Percentiles rank a stretch among this genome's conserved stretches.
Conservation (phyloP, 1,140 invertebrate species). For the Drosophila melanogaster region Release_6_plus_ISO1_MT NT_037436.4:22376501-22377000, state of each 20-base stretch:
- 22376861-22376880: slow-evolving; percentile 38
- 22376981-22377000: slow-evolving; percentile 62
- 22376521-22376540: slow-evolving; percentile 66
- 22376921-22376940: slow-evolving; percentile 16
- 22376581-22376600: slow-evolving; percentile 43
- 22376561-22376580: slow-evolving; percentile 36
- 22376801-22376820: slow-evolving; percentile 13
- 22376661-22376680: slow-evolving; percentile 26
- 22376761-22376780: not conserved
- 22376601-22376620: slow-evolving; percentile 30
- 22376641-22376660: slow-evolving; percentile 1
- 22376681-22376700: slow-evolving; percentile 55
- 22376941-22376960: slow-evolving; percentile 69
- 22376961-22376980: slow-evolving; percentile 58
- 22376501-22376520: slow-evolving; percentile 28
- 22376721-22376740: slow-evolving; percentile 47
- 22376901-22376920: slow-evolving; percentile 46
- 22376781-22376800: slow-evolving; percentile 39
- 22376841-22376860: slow-evolving; percentile 21
- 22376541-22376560: slow-evolving; percentile 35
- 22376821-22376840: not conserved
- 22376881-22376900: slow-evolving; percentile 55
- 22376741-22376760: slow-evolving; percentile 16
- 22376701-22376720: slow-evolving; percentile 44
- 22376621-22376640: slow-evolving; percentile 36